phyloP scores from a whole-genome alignment of 1,140 invertebrate species.

The Diorhabda sublineata region DNA sequence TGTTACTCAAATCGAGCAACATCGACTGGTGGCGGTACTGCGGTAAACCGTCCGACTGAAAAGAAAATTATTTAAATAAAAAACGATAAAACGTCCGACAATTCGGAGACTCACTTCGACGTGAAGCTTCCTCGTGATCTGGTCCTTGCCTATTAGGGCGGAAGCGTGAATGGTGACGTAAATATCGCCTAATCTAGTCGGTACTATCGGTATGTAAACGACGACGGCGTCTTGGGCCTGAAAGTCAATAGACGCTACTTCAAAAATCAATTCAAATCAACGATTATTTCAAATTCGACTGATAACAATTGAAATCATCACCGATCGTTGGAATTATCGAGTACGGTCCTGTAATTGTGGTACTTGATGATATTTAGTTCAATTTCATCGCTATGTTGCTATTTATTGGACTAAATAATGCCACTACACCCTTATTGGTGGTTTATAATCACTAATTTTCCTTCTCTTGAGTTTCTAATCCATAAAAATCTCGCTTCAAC shows the following conservation, averaged over 20 bases:
- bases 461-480: too few species aligned
- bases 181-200: constrained; percentile 73
- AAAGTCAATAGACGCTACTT: constrained; percentile 7
- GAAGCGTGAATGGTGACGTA: constrained; percentile 77
- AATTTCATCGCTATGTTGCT: too few species aligned
- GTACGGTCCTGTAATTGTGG: too few species aligned
- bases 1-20: constrained; percentile 85
- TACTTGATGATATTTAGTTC: too few species aligned
- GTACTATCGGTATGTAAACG: constrained; percentile 88
- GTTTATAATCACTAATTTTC: too few species aligned
- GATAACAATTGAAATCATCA: too few species aligned
- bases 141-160: constrained; percentile 80
- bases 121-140: constrained; percentile 64
- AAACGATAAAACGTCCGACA: constrained; percentile 4
- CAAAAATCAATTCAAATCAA: too few species aligned
- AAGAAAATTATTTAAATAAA: constrained; percentile 13
- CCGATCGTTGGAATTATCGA: too few species aligned
- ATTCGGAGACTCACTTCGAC: constrained; percentile 61
- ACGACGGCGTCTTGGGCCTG: constrained; percentile 70
- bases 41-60: constrained; percentile 82
- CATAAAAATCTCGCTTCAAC: too few species aligned
- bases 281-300: too few species aligned
- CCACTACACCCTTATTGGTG: too few species aligned
- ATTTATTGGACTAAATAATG: too few species aligned
- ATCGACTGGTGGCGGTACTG: constrained; percentile 90